A percentile compares a stretch with the other conserved stretches of the same genome.
These are phyloP conservation scores for Trichogramma dendrolimi DNA, from an alignment of 2,888 invertebrate genomes.

Conservation along the genomic window DNA sequence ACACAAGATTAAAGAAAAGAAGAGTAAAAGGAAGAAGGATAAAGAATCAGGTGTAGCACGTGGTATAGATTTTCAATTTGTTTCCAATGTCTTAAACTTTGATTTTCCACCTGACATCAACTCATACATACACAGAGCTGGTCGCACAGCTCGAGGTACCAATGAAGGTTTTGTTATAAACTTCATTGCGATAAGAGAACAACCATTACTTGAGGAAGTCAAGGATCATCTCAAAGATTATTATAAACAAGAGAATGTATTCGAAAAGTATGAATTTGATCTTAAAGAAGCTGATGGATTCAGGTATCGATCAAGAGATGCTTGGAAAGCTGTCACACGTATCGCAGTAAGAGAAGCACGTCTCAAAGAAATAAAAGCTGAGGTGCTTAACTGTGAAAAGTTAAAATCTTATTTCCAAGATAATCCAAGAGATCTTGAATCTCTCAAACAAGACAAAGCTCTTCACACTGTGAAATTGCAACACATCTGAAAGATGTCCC, in stretches of 20 bases:
- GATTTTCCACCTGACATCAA: constrained; percentile 89
- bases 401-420: constrained; percentile 90
- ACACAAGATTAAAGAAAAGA: constrained; percentile 48
- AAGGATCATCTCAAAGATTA: constrained; percentile 69
- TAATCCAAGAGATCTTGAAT: constrained; percentile 81
- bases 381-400: constrained; percentile 88
- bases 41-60: constrained; percentile 93
- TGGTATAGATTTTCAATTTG: constrained; percentile 97
- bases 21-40: constrained; percentile 67
- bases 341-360: constrained; percentile 91
- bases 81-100: constrained; percentile 97
- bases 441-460: constrained; percentile 80
- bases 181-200: constrained; percentile 80
- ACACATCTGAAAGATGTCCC: constrained; percentile 85
- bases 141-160: constrained; percentile 82
- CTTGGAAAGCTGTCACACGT: constrained; percentile 89
- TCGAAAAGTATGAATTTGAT: constrained; percentile 86
- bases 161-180: constrained; percentile 85
- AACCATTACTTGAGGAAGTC: constrained; percentile 67
- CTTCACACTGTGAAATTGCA: constrained; percentile 80
- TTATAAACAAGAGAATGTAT: constrained; percentile 59
- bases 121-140: constrained; percentile 94
- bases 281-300: constrained; percentile 96
- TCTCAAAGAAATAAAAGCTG: constrained; percentile 90
- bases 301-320: constrained; percentile 86